Conservation (phyloP, 2,113 vertebrate species). For the Hystrix cristata region DNA sequence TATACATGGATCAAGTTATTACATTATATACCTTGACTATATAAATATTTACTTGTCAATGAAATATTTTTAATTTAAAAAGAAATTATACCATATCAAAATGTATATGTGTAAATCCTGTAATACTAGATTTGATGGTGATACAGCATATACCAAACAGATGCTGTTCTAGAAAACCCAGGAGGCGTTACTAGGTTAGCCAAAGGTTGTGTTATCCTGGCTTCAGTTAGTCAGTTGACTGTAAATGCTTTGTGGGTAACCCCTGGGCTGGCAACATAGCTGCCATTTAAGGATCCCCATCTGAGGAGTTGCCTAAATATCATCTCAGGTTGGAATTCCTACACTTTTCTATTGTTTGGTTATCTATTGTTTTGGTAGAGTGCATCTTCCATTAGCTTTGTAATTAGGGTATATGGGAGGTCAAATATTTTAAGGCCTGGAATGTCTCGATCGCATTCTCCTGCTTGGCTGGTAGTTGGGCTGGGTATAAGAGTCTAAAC, state of each 20-base stretch:
- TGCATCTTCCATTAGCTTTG: neutral
- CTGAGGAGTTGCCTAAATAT: neutral
- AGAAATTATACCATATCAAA: neutral
- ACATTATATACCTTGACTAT: neutral
- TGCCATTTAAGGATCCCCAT: neutral
- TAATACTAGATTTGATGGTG: neutral
- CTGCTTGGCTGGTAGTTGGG: neutral
- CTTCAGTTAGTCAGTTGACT: neutral
- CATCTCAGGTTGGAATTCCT: neutral
- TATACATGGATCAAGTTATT: neutral
- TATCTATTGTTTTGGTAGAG: neutral
- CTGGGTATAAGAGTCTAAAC: neutral
- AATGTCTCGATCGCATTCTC: neutral
- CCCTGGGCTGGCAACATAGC: neutral
- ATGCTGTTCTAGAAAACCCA: neutral
- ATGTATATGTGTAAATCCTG: neutral
- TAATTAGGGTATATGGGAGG: neutral
- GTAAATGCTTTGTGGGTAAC: neutral
- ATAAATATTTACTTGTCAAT: neutral
- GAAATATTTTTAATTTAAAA: neutral
- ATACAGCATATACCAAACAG: neutral
- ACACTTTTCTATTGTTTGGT: neutral
- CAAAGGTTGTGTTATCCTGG: neutral
- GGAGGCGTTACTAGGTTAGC: neutral
- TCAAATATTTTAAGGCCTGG: neutral